Base-by-base conservation (phyloP, 2,888 invertebrate species). In the Scotopteryx bipunctaria region DNA sequence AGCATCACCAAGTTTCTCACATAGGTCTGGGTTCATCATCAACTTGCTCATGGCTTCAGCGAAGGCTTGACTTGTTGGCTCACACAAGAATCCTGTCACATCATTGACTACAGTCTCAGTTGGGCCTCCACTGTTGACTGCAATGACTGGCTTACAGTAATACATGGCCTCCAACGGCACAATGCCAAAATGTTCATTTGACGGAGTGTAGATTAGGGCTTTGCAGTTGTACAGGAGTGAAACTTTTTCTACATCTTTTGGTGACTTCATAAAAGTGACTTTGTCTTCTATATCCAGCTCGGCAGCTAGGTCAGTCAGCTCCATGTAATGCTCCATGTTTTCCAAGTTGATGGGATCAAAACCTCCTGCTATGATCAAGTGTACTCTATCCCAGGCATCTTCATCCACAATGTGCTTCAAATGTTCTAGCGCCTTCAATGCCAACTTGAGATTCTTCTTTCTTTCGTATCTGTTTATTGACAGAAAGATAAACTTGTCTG, bases 121-220 rank as follows among this genome's bases (percentile, higher is more conserved):
- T 0, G 99, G 99, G 0, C 99, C 99, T 16, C 99, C 99, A 69
- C 96, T 97, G 70, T 97, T 96, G 0, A 97, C 95, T 0, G 99
- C 99, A 61, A 99, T 94, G 0, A 99, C 98, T 2, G 99, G 98
- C 71, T 97, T 96, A 2, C 93, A 91, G 76, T 95, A 94, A 76
- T 97, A 97, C 99, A 99, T 99, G 0, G 99, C 98, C 91, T 99
- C 99, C 44, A 99, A 90, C 0, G 99, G 99, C 5, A 99, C 99
- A 69, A 99, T 99, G 3, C 99, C 99, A 91, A 99, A 99, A 87
- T 99, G 99, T 81, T 99, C 99, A 77, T 96, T 96, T 1, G 95
- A 94, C 1, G 99, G 99, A 4, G 99, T 99, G 76, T 99, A 99
- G 14, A 99, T 76, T 13, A 99, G 86, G 59, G 96, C 95, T 45